These are phyloP conservation scores for Indicator maculatus DNA, from an alignment of 2,113 vertebrate genomes.

Conservation along the genomic window DNA sequence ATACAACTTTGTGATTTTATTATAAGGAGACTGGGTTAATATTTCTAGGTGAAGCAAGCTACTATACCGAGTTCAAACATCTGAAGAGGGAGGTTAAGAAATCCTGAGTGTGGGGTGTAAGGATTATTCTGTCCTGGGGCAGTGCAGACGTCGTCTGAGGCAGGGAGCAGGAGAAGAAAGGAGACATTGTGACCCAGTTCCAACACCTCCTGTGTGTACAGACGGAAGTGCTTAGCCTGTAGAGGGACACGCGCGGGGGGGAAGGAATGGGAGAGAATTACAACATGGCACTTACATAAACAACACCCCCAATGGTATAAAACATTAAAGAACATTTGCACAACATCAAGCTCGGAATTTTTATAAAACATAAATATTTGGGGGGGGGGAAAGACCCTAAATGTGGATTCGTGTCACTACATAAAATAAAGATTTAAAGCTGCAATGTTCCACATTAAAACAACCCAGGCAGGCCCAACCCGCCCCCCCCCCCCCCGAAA, in stretches of 20 bases:
- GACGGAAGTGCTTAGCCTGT: constrained; percentile 94
- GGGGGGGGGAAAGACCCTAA: constrained; percentile 40
- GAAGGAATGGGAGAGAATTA: constrained; percentile 82
- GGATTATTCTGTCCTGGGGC: constrained; percentile 98
- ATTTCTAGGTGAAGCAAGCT: constrained; percentile 86
- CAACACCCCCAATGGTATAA: constrained; percentile 80
- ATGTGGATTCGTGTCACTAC: constrained; percentile 80
- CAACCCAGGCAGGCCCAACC: constrained; percentile 52
- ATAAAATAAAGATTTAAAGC: constrained; percentile 84
- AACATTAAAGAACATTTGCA: constrained; percentile 83
- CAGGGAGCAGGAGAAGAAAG: constrained; percentile 97
- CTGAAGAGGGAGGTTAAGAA: constrained; percentile 98
- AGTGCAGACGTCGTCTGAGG: constrained; percentile 95
- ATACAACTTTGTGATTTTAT: constrained; percentile 91
- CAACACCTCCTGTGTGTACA: constrained; percentile 98
- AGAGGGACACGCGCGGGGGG: constrained; percentile 83
- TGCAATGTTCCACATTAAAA: constrained; percentile 81
- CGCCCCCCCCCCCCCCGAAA: constrained; percentile 74
- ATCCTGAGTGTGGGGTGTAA: constrained; percentile 92
- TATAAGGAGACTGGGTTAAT: constrained; percentile 87
- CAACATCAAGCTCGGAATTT: constrained; percentile 81
- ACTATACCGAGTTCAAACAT: constrained; percentile 97
- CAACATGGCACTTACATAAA: constrained; percentile 82
- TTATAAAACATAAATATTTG: constrained; percentile 84
- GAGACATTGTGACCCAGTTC: constrained; percentile 96